A percentile compares a stretch with the other conserved stretches of the same genome.
Conservation (phyloP, 37 sponge, comb jelly and placozoan species). For the Crambe crambe region DNA sequence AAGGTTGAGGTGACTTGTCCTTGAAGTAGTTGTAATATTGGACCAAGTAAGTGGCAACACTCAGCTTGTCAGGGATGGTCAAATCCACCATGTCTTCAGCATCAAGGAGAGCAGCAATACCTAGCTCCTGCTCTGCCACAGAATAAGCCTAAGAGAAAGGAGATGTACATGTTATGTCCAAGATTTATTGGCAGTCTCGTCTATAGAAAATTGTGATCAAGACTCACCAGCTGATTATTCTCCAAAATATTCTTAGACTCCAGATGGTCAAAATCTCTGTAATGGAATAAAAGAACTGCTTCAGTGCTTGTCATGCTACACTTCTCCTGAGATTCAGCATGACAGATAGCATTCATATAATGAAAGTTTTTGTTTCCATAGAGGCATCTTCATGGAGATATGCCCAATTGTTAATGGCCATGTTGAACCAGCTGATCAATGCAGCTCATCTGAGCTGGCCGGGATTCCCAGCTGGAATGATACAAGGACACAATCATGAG, state of each 20-base stretch:
- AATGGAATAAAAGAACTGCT: not conserved
- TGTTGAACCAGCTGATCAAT: no score
- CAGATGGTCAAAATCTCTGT: conserved; percentile 74
- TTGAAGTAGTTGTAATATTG: conserved; percentile 96
- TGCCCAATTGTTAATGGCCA: no score
- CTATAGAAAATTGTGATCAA: not conserved
- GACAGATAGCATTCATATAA: no score
- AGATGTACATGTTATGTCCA: not conserved
- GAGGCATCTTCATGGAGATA: no score
- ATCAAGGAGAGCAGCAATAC: conserved; percentile 88
- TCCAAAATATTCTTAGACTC: conserved; percentile 69
- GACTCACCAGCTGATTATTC: conserved; percentile 84
- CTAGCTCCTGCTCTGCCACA: conserved; percentile 85
- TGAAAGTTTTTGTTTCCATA: no score
- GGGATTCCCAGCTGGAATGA: no score
- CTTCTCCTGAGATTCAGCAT: no score
- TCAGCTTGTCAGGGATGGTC: conserved; percentile 90
- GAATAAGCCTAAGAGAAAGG: conserved; percentile 67
- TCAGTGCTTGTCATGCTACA: no score
- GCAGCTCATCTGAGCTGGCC: no score
- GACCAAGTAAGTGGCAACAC: conserved; percentile 87
- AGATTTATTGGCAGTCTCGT: not conserved
- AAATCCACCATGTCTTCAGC: conserved; percentile 94
- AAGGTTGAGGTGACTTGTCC: conserved; percentile 48
- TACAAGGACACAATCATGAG: no score